Evolutionary conservation across 2,797 vertebrate genomes (phyloP), one percentile per base, ranked within the genome.

Genomic region (Menidia menidia): DNA sequence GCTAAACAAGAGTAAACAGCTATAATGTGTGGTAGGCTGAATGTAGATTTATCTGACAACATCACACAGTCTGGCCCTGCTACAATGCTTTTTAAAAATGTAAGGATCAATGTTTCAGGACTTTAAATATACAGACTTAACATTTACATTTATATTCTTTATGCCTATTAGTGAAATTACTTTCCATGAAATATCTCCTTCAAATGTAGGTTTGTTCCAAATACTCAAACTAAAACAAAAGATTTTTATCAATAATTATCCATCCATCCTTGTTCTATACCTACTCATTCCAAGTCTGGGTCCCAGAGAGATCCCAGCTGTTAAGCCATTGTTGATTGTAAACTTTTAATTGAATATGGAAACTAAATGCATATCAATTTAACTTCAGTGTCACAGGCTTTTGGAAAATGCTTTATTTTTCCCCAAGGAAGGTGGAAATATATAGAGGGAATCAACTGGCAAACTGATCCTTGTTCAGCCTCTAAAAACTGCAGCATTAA

Each of bases 1-100:
- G 77, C 78, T 81, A 84, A 65, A 52, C 59, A 68, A 31, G 80
- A 77, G 80, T 87, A 79, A 76, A 13, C 82, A 83, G 67, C 68
- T 74, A 61, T 18, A 75, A 73, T 60, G 65, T 58, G 70, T 33
- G 53, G 53, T 69, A 76, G 73, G 71, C 58, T 25, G 55, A 16
- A 48, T 12, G 18, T 19, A 77, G 79, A 86, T 67, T 69, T 68
- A 84, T 80, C 68, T 82, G 64, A 56, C 71, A 55, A 25, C 12
- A 12, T 71, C 13, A 60, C 56, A 70, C 15, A 77, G 59, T 66
- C 56, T 68, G 61, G 55, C 43, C 61, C 58, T 59, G 60, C 52
- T 44, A 42, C 31, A 18, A 42, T 41, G 16, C 4, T 4, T 25
- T 25, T 51, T 51, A 39, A 5, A 64, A 48, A 76, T 52, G 6